phyloP scores from a whole-genome alignment of 2,113 vertebrate species.

The Entomyzon cyanotis region DNA sequence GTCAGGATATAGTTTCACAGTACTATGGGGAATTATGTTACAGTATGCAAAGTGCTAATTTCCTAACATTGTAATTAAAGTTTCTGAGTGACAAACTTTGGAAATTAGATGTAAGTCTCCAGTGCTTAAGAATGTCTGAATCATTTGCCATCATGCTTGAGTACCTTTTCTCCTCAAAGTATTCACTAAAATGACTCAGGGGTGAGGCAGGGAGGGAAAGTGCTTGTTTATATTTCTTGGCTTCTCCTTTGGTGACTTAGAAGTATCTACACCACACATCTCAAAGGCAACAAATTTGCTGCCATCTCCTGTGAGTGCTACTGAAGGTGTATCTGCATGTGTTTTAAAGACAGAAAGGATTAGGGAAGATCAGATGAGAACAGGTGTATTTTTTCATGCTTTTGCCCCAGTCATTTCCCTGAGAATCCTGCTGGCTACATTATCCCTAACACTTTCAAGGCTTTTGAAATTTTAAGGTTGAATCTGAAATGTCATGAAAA shows the following conservation, averaged over 20 bases:
- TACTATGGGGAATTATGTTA: conserved; percentile 51
- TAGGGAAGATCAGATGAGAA: not conserved
- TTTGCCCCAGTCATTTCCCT: fast-evolving
- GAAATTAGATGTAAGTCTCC: conserved; percentile 59
- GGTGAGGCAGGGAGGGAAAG: not conserved
- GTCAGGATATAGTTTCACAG: conserved; percentile 24
- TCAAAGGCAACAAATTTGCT: not conserved
- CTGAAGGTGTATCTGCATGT: not conserved
- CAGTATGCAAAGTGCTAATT: conserved; percentile 56
- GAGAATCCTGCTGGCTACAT: not conserved
- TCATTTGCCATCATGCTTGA: conserved; percentile 53
- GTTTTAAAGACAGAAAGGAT: not conserved
- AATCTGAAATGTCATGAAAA: not conserved
- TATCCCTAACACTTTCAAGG: not conserved
- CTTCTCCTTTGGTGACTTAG: not conserved
- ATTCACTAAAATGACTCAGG: not conserved
- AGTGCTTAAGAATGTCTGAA: conserved; percentile 62
- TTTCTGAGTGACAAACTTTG: conserved; percentile 66
- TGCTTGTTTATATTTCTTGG: not conserved
- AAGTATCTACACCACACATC: not conserved
- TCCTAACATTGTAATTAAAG: conserved; percentile 67
- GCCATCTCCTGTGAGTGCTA: not conserved
- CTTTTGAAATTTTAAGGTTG: not conserved
- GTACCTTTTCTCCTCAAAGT: conserved; percentile 34
- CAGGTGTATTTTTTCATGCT: not conserved